These are phyloP conservation scores for Aromia moschata DNA, from an alignment of 2,888 invertebrate species.

Conservation along the genomic window DNA sequence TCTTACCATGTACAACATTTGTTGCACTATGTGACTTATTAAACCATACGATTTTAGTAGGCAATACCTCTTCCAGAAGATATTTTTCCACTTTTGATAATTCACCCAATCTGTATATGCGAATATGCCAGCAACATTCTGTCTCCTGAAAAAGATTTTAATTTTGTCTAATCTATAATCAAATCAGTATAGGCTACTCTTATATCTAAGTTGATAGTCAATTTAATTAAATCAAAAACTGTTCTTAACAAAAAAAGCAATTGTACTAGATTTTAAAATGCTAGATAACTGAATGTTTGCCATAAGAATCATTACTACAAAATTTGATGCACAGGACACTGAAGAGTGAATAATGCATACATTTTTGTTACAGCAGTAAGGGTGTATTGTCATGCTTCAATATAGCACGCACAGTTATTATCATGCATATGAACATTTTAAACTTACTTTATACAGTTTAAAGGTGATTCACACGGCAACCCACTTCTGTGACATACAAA, in stretches of 20 bases:
- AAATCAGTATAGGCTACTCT: not conserved
- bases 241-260: not conserved
- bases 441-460: constrained; percentile 61
- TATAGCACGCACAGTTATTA: too few relatives aligned
- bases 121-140: constrained; percentile 81
- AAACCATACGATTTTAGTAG: constrained; percentile 83
- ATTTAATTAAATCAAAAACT: not conserved
- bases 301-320: too few relatives aligned
- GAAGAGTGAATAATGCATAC: too few relatives aligned
- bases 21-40: constrained; percentile 81
- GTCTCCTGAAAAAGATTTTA: constrained; percentile 50
- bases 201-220: too few relatives aligned
- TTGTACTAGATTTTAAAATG: too few relatives aligned
- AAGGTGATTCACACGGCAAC: constrained; percentile 75
- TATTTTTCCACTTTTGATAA: constrained; percentile 68
- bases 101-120: constrained; percentile 85
- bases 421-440: too few relatives aligned
- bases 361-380: too few relatives aligned
- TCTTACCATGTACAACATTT: constrained; percentile 80
- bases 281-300: too few relatives aligned
- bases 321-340: too few relatives aligned
- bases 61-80: constrained; percentile 72
- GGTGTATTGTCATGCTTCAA: too few relatives aligned
- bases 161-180: not conserved
- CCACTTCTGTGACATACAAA: constrained; percentile 86